Percentiles rank a stretch among this genome's conserved stretches.
Evolutionary conservation across 2,888 invertebrate genomes (phyloP).

Genomic region (Andrena chrysosceles): DNA sequence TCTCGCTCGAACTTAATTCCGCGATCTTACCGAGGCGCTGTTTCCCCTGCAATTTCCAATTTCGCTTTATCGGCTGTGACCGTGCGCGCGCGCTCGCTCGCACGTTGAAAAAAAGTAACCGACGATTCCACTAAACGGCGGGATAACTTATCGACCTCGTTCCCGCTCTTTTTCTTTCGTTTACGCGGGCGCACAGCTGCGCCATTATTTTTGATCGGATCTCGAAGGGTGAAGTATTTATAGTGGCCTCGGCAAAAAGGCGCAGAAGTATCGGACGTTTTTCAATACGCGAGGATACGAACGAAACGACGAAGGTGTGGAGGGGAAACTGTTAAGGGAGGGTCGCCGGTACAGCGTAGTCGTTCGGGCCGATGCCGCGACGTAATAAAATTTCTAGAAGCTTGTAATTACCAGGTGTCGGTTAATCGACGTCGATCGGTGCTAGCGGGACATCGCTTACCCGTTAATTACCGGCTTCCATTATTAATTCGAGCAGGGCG

Average conservation of each 20-base stretch:
- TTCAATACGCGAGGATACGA: constrained; percentile 15
- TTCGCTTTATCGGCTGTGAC: constrained; percentile 52
- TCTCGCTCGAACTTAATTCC: constrained; percentile 35
- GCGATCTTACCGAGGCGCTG: background rate
- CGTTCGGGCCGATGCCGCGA: constrained; percentile 47
- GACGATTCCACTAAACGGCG: constrained; percentile 35
- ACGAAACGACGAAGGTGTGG: background rate
- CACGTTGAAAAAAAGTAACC: background rate
- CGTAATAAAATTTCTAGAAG: constrained; percentile 60
- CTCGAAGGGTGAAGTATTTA: constrained; percentile 42
- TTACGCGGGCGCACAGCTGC: constrained; percentile 37
- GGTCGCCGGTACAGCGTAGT: background rate
- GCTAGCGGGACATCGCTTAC: constrained; percentile 67
- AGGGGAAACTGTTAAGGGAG: constrained; percentile 7
- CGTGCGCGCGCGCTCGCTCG: background rate
- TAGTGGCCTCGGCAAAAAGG: constrained; percentile 22
- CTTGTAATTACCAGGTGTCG: constrained; percentile 68
- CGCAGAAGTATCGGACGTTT: constrained; percentile 18
- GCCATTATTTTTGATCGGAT: constrained; percentile 57
- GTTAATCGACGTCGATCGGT: constrained; percentile 76
- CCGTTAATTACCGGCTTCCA: constrained; percentile 79
- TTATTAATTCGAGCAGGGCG: constrained; percentile 80
- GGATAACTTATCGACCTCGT: constrained; percentile 56
- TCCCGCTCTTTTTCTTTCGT: constrained; percentile 27
- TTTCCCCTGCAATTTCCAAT: constrained; percentile 48